Percentiles rank a stretch among this genome's conserved stretches.
Conservation (phyloP, 2,888 invertebrate species). For the Erannis defoliaria region DNA sequence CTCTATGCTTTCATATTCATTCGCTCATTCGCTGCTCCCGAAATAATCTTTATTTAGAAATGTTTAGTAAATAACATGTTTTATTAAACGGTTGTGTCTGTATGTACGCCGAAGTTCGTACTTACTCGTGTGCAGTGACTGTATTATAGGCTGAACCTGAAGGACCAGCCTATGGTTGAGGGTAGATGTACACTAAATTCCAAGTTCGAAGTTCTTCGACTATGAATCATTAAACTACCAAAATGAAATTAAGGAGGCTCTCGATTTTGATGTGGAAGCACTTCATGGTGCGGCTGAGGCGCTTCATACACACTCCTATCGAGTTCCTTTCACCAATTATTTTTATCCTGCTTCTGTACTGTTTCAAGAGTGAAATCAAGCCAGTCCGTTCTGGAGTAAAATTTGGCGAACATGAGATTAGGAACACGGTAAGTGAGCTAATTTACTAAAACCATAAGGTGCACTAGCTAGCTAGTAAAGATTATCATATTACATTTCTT, state of each 20-base stretch:
- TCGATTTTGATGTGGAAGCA: constrained; percentile 65
- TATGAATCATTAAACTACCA: constrained; percentile 8
- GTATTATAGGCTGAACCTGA: background rate
- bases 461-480: too few species aligned
- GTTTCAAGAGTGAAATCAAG: constrained; percentile 36
- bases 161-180: background rate
- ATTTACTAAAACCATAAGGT: background rate
- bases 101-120: background rate
- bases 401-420: constrained; percentile 9
- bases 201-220: background rate
- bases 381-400: constrained; percentile 10
- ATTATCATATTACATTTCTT: too few species aligned
- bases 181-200: background rate
- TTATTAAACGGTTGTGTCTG: background rate
- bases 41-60: too few species aligned
- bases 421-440: constrained; percentile 27
- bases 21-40: too few species aligned
- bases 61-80: background rate
- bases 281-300: constrained; percentile 55
- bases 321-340: constrained; percentile 54
- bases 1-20: too few species aligned
- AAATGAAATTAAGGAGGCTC: constrained; percentile 44
- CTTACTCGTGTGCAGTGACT: background rate
- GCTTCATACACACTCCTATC: constrained; percentile 57
- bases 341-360: constrained; percentile 50